These are phyloP conservation scores for Malurus elegans DNA, from an alignment of 2,113 vertebrate species.

Conservation along the genomic window DNA sequence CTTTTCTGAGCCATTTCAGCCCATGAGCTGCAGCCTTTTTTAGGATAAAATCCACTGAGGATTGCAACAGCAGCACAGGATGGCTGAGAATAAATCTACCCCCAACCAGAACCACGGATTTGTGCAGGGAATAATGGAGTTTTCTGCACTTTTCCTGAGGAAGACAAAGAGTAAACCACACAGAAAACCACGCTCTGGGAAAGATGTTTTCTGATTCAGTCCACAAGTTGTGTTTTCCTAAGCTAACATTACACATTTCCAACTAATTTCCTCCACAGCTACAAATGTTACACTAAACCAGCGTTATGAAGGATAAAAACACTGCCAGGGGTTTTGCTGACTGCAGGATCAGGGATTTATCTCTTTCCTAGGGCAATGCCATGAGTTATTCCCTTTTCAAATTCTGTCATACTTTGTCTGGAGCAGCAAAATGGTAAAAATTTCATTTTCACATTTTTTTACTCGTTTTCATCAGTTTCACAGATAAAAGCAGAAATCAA, in stretches of 20 bases:
- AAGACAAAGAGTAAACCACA: not conserved
- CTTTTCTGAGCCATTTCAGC: not conserved
- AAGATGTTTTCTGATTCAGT: not conserved
- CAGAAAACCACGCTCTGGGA: not conserved
- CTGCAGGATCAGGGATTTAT: not conserved
- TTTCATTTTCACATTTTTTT: not conserved
- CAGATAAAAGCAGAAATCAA: conserved; percentile 30
- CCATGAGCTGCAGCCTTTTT: not conserved
- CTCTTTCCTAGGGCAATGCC: not conserved
- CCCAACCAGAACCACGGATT: not conserved
- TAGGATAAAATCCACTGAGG: not conserved
- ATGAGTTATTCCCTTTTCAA: conserved; percentile 17
- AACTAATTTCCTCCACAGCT: not conserved
- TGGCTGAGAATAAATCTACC: not conserved
- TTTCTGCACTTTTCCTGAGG: not conserved
- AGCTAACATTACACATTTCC: not conserved
- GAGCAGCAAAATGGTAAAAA: not conserved
- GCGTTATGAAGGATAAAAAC: conserved; percentile 27
- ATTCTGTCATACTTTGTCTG: not conserved
- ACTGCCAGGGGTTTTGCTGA: not conserved
- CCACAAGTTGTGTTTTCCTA: not conserved
- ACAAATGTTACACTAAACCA: not conserved
- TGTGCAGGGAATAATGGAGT: not conserved
- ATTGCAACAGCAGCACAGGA: not conserved
- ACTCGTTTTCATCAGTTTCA: conserved; percentile 2